Base-by-base conservation (phyloP, 2,888 invertebrate species). In the Sesia apiformis region DNA sequence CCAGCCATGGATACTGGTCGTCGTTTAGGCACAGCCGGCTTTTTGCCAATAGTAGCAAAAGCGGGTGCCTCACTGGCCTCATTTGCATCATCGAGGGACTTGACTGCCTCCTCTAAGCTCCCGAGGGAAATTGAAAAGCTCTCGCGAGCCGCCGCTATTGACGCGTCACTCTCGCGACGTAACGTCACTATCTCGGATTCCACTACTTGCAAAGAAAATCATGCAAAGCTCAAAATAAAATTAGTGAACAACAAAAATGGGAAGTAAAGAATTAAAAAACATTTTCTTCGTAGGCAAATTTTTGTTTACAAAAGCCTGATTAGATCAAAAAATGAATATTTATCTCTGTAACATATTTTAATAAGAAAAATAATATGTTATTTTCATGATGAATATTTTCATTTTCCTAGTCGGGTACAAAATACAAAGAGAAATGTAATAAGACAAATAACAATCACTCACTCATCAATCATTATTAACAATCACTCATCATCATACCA, bases 1-100 rank as follows among this genome's bases (percentile, higher is more conserved):
- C 92, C 92, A 75, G 91, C 84, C 91, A 92, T 92, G 55, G 92
- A 92, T 41, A 92, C 74, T 5, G 92, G 92, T 57, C 92, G 76
- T 57, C 91, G 79, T 63, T 92, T 90, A 0, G 90, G 90, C 60
- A 90, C 87, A 3, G 88, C 87, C 0, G 90, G 87, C 58, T 89
- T 89, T 72, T 87, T 90, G 56, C 84, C 84, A 49, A 90, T 76
- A 0, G 90, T 90, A 0, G 90, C 90, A 62, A 83, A 90, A 0
- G 84, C 61, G 0, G 86, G 87, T 0, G 78, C 64, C 46, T 89
- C 86, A 52, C 72, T 72, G 0, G 78, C 64, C 46, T 89, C 86
- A 52, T 72, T 72, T 1, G 84, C 80, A 57, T 85, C 90, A 58
- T 90, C 90, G 52, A 89, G 65, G 6, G 80, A 84, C 42, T 86